These are phyloP conservation scores for Himalopsyche anomala DNA, from an alignment of 2,888 invertebrate genomes.

Conservation along the genomic window DNA sequence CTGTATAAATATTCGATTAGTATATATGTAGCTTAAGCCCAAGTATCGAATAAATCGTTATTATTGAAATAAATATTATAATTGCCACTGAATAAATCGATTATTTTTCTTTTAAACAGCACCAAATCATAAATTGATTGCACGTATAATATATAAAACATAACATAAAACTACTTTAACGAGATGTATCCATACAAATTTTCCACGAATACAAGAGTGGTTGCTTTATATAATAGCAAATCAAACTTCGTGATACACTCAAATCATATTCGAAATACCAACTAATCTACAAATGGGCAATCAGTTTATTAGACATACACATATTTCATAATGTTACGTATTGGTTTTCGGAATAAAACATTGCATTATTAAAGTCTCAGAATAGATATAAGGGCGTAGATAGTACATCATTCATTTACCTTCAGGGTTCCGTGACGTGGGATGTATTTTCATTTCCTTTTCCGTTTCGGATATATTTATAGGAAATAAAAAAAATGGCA, in stretches of 20 bases:
- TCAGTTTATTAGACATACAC: background rate
- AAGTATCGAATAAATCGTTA: no score
- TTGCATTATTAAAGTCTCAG: background rate
- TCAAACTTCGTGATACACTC: slow-evolving; percentile 20
- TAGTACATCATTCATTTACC: slow-evolving; percentile 55
- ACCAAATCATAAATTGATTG: no score
- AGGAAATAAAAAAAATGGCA: slow-evolving; percentile 63
- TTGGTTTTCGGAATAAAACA: slow-evolving; percentile 22
- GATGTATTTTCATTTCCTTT: slow-evolving; percentile 62
- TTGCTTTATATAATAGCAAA: background rate
- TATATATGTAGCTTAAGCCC: no score
- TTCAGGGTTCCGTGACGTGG: slow-evolving; percentile 58
- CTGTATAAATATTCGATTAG: no score
- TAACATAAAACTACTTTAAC: no score
- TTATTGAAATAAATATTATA: no score
- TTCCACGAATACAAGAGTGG: no score
- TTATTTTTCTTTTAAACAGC: no score
- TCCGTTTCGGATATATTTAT: slow-evolving; percentile 61
- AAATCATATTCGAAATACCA: background rate
- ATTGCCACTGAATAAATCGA: no score
- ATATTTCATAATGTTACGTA: background rate
- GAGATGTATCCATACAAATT: no score
- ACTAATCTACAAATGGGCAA: slow-evolving; percentile 10
- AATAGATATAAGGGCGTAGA: slow-evolving; percentile 48
- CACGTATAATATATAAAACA: no score